These are phyloP conservation scores for Magallana angulata DNA, from an alignment of 1,140 invertebrate genomes.

Conservation along the genomic window DNA sequence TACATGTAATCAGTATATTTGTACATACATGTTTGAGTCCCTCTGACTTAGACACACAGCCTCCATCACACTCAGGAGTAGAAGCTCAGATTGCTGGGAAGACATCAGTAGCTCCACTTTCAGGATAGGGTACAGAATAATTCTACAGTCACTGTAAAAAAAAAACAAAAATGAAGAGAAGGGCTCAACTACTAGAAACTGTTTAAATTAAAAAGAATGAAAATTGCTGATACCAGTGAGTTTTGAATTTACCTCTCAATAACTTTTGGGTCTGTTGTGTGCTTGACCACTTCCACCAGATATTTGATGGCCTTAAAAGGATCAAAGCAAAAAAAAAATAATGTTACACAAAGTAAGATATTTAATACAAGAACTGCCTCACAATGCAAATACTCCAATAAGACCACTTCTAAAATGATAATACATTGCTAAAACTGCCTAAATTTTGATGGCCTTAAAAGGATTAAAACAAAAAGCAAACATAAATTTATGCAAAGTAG, in stretches of 20 bases:
- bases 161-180: not conserved
- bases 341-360: not conserved
- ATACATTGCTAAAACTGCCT: too few species aligned
- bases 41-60: slow-evolving; percentile 2
- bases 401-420: too few species aligned
- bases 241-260: not conserved
- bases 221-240: too few species aligned
- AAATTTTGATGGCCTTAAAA: not conserved
- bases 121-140: slow-evolving; percentile 13
- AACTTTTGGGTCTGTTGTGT: not conserved
- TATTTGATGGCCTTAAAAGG: not conserved
- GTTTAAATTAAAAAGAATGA: not conserved
- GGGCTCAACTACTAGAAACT: not conserved
- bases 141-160: slow-evolving; percentile 26
- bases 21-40: not conserved
- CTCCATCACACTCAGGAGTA: slow-evolving; percentile 1
- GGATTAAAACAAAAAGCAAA: too few species aligned
- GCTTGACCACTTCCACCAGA: not conserved
- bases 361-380: too few species aligned
- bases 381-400: too few species aligned
- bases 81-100: not conserved
- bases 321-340: too few species aligned
- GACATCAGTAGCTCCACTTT: not conserved
- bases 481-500: too few species aligned
- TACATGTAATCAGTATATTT: too few species aligned